A percentile compares a stretch with the other conserved stretches of the same genome.
phyloP scores from a whole-genome alignment of 2,113 vertebrate genomes.

The Sebastes fasciatus region DNA sequence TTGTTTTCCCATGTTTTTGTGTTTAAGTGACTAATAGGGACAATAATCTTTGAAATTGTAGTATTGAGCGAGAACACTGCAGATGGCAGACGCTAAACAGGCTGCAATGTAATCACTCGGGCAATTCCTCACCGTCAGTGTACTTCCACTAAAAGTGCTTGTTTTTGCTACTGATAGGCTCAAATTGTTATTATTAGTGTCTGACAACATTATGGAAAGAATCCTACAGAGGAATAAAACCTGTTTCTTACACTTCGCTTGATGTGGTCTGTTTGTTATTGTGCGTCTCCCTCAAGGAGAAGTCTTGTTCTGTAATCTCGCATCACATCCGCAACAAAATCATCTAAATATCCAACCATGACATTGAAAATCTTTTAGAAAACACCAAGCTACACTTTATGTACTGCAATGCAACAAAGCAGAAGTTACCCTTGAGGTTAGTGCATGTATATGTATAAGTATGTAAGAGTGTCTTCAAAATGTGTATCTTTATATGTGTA shows the following conservation, averaged over 20 bases:
- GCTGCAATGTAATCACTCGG: neutral
- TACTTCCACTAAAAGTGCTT: neutral
- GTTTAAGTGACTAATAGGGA: neutral
- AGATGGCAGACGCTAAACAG: no score
- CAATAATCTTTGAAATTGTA: neutral
- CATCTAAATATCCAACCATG: no score
- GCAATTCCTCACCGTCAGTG: neutral
- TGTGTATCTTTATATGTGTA: neutral
- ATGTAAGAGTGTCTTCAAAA: neutral
- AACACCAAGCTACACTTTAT: neutral
- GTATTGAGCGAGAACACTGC: neutral
- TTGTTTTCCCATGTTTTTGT: neutral
- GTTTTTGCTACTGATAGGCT: neutral
- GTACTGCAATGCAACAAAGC: no score
- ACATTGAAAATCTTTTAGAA: no score
- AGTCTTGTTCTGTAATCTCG: no score
- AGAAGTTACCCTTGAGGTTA: neutral
- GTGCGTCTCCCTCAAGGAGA: neutral
- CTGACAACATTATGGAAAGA: neutral
- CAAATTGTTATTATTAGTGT: no score
- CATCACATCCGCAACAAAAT: no score
- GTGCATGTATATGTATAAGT: neutral
- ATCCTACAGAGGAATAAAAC: neutral
- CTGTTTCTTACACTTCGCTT: no score
- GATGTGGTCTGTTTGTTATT: neutral